Percentiles rank a stretch among this genome's conserved stretches.
These are phyloP conservation scores for Pseudanteris insignis DNA, from an alignment of 2,888 invertebrate species.

Conservation along the genomic window DNA sequence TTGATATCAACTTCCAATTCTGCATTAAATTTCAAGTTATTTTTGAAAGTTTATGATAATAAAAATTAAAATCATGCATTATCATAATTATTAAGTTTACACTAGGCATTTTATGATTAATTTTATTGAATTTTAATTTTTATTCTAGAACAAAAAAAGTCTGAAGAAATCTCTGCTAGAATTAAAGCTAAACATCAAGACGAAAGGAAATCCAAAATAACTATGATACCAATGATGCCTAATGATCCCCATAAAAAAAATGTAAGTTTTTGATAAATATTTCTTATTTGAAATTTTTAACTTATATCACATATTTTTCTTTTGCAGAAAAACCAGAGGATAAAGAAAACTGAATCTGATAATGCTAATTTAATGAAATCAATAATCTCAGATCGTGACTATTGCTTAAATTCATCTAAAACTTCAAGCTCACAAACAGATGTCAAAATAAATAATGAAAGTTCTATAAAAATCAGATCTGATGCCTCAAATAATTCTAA, in stretches of 20 bases:
- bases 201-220: slow-evolving; percentile 3
- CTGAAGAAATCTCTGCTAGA: slow-evolving; percentile 5
- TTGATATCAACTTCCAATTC: too few species aligned
- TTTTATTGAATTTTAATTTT: too few species aligned
- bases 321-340: slow-evolving; percentile 3
- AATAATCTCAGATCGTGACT: neutral
- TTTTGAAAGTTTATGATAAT: too few species aligned
- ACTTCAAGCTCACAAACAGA: neutral
- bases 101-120: too few species aligned
- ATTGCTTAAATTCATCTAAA: neutral
- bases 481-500: too few species aligned
- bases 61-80: too few species aligned
- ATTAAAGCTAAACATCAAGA: slow-evolving; percentile 13
- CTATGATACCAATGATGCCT: slow-evolving; percentile 7
- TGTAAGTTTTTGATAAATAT: slow-evolving; percentile 1
- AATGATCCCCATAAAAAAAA: neutral
- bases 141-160: slow-evolving; percentile 7
- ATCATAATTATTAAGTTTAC: too few species aligned
- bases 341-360: neutral
- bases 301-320: neutral
- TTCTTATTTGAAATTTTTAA: neutral
- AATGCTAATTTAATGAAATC: neutral
- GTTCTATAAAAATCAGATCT: neutral
- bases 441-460: neutral
- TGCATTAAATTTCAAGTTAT: too few species aligned